Evolutionary conservation across 2,113 vertebrate species (phyloP).

Genomic region (Sylvietta virens): DNA sequence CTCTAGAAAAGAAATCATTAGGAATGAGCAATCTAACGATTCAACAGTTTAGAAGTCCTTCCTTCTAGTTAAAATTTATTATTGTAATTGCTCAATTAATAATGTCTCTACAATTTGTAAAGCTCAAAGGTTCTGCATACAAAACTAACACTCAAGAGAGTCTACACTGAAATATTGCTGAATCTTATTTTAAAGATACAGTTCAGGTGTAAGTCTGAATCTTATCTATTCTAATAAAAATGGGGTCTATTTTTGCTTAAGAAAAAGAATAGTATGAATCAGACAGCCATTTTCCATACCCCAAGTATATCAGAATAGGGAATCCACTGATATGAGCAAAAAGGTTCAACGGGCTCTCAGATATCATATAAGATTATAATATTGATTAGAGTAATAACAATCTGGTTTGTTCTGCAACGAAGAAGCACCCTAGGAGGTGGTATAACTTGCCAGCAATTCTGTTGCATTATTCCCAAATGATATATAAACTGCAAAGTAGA

Average conservation of each 20-base stretch:
- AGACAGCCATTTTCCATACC: neutral
- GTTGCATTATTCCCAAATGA: neutral
- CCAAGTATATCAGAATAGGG: neutral
- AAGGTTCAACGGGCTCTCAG: neutral
- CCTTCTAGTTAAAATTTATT: neutral
- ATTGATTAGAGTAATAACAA: neutral
- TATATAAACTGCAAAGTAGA: neutral
- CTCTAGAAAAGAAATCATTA: neutral
- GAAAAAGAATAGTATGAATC: neutral
- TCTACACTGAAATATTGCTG: neutral
- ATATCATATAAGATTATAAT: neutral
- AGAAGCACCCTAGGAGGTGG: neutral
- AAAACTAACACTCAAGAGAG: neutral
- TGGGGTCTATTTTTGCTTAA: neutral
- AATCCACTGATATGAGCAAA: neutral
- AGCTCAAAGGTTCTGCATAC: neutral
- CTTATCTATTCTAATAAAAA: neutral
- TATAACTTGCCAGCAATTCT: neutral
- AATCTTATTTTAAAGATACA: neutral
- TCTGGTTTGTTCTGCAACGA: neutral
- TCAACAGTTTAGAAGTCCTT: neutral
- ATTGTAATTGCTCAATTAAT: neutral
- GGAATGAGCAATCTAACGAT: neutral
- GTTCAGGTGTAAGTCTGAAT: neutral
- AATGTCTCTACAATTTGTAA: neutral